Conservation (phyloP, 2,888 invertebrate species). For the Ommatoiulus sabulosus region DNA sequence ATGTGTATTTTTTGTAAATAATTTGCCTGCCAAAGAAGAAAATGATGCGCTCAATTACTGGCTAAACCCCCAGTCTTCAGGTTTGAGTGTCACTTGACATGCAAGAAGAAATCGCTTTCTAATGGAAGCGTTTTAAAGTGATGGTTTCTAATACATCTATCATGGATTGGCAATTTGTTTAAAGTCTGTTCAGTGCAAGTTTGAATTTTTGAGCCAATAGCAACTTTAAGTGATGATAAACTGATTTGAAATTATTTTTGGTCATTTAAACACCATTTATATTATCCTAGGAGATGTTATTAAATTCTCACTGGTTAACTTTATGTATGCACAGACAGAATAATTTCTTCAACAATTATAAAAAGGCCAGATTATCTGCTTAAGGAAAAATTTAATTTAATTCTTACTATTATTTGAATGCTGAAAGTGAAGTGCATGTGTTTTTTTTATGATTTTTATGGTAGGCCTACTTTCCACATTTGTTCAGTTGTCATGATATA, state of each 20-base stretch:
- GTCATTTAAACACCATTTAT: neutral
- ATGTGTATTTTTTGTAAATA: neutral
- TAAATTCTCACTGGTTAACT: neutral
- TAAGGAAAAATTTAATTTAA: neutral
- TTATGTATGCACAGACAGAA: neutral
- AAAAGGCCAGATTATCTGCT: neutral
- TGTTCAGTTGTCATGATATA: neutral
- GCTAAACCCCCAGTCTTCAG: neutral
- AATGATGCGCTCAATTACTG: neutral
- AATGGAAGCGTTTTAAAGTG: neutral
- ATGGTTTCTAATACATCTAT: neutral
- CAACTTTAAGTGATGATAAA: neutral
- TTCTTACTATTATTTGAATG: neutral
- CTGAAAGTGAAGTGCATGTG: neutral
- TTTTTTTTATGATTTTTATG: neutral
- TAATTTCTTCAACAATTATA: neutral
- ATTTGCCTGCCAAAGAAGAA: conserved; percentile 13
- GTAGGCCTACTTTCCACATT: neutral
- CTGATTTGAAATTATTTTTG: neutral
- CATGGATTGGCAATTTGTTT: neutral
- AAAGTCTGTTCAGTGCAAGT: neutral
- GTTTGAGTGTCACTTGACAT: neutral
- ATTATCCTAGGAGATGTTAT: neutral
- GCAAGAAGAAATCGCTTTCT: neutral
- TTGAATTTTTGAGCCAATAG: neutral